These are phyloP conservation scores for Rhagophthalmus giganteus DNA, from an alignment of 2,888 invertebrate species.

Conservation along the genomic window DNA sequence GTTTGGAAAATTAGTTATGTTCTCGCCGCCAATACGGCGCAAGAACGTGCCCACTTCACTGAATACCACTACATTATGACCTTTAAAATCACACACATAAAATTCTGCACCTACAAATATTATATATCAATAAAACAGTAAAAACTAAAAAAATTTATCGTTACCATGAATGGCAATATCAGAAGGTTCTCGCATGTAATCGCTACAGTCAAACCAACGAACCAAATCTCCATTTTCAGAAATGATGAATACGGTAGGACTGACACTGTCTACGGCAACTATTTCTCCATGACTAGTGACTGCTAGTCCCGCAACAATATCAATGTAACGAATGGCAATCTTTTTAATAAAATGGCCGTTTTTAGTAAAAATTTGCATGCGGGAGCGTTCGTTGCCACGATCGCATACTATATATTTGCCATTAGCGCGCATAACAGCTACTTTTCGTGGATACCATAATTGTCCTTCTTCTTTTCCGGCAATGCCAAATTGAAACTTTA, in stretches of 20 bases:
- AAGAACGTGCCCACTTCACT: slow-evolving; percentile 89
- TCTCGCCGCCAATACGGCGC: slow-evolving; percentile 93
- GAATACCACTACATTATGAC: slow-evolving; percentile 96
- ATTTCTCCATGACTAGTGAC: slow-evolving; percentile 91
- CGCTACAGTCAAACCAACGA: slow-evolving; percentile 97
- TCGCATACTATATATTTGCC: slow-evolving; percentile 97
- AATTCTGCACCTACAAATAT: slow-evolving; percentile 76
- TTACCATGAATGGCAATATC: slow-evolving; percentile 93
- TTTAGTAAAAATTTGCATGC: slow-evolving; percentile 97
- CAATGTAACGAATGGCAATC: slow-evolving; percentile 87
- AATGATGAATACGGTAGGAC: slow-evolving; percentile 93
- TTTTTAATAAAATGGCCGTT: slow-evolving; percentile 95
- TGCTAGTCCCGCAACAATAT: slow-evolving; percentile 91
- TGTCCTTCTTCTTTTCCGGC: slow-evolving; percentile 96
- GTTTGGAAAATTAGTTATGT: slow-evolving; percentile 95
- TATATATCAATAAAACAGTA: not conserved
- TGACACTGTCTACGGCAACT: slow-evolving; percentile 95
- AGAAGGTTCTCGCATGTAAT: slow-evolving; percentile 96
- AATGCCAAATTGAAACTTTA: slow-evolving; percentile 92
- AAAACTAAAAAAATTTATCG: no score
- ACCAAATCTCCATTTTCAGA: slow-evolving; percentile 89
- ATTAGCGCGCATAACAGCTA: slow-evolving; percentile 84
- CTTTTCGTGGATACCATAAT: slow-evolving; percentile 95
- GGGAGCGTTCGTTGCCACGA: slow-evolving; percentile 92
- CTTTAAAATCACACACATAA: slow-evolving; percentile 97